Evolutionary conservation across 2,797 vertebrate genomes (phyloP).

Genomic region (Dicrostonyx torquatus): DNA sequence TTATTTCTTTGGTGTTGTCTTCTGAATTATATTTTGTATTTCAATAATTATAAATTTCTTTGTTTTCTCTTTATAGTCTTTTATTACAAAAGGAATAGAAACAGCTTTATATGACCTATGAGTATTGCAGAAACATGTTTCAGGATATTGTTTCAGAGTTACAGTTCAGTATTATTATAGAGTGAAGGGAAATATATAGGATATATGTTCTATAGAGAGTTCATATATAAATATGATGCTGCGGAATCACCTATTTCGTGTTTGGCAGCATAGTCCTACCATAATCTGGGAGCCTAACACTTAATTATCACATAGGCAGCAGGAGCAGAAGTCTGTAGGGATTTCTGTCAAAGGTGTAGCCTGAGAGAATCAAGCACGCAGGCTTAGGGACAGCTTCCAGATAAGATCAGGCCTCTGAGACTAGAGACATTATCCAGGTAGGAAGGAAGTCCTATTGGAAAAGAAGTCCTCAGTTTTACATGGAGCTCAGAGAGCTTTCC

Average conservation of each 20-base stretch:
- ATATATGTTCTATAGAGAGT: too few relatives aligned
- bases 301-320: neutral
- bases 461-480: neutral
- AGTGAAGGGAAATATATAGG: neutral
- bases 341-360: neutral
- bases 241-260: neutral
- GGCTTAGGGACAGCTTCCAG: neutral
- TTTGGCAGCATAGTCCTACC: neutral
- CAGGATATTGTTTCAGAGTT: neutral
- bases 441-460: neutral
- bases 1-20: neutral
- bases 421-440: neutral
- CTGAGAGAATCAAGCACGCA: neutral
- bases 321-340: neutral
- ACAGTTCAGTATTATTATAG: neutral
- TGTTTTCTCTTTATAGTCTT: neutral
- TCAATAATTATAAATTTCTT: neutral
- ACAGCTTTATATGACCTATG: neutral
- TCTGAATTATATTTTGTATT: neutral
- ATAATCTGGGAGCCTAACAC: neutral
- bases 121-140: neutral
- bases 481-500: neutral
- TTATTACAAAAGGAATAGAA: neutral
- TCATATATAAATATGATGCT: neutral
- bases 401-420: neutral